phyloP scores from a whole-genome alignment of 2,888 invertebrate species.

The Oscheius sp. region DNA sequence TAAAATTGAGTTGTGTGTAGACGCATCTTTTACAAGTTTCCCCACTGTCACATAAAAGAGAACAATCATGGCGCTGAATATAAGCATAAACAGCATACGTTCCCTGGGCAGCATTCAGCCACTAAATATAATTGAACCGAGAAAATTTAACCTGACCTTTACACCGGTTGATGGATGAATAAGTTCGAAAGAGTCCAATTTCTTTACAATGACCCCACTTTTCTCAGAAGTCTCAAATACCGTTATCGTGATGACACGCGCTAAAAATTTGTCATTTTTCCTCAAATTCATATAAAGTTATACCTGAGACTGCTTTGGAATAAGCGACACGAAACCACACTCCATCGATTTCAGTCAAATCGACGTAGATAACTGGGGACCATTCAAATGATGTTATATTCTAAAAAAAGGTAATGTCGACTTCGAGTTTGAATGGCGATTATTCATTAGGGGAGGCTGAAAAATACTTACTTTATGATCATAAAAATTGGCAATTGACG shows the following conservation, averaged over 20 bases:
- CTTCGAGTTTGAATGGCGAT: background rate
- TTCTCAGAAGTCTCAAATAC: constrained; percentile 22
- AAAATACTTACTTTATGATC: constrained; percentile 17
- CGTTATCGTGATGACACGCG: background rate
- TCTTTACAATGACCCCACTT: background rate
- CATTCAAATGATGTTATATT: constrained; percentile 39
- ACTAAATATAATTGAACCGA: constrained; percentile 21
- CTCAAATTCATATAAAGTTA: background rate
- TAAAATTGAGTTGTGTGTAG: constrained; percentile 61
- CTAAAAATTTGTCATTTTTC: background rate
- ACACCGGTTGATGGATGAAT: constrained; percentile 15
- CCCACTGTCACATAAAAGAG: constrained; percentile 46
- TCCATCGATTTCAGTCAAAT: constrained; percentile 47
- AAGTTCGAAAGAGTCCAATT: constrained; percentile 29
- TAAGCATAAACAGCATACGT: constrained; percentile 56
- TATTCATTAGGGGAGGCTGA: background rate
- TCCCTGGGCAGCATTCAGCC: constrained; percentile 44
- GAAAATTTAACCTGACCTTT: constrained; percentile 13
- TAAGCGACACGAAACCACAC: constrained; percentile 46
- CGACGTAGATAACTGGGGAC: constrained; percentile 61
- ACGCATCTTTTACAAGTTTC: constrained; percentile 40
- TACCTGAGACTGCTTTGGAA: constrained; percentile 10
- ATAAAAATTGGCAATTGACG: constrained; percentile 43
- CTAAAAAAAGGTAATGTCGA: background rate
- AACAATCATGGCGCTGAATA: constrained; percentile 61